These are phyloP conservation scores for Leptinotarsa tumamoca DNA, from an alignment of 2,888 invertebrate genomes.

Conservation along the genomic window DNA sequence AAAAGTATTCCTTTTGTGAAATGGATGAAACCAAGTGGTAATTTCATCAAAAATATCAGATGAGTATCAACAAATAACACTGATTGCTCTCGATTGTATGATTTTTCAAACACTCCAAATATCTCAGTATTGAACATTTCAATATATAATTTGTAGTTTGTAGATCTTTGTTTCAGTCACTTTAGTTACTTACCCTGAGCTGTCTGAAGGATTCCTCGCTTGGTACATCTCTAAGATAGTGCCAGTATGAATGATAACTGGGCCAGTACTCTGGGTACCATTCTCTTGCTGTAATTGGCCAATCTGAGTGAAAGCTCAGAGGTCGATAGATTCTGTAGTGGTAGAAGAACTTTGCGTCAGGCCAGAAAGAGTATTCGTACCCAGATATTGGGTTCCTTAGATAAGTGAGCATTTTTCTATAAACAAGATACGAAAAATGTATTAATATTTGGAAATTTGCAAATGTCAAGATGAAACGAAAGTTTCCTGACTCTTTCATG, in stretches of 20 bases:
- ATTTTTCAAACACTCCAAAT: background rate
- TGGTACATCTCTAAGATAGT: slow-evolving; percentile 52
- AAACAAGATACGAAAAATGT: background rate
- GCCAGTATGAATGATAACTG: slow-evolving; percentile 51
- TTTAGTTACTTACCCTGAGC: slow-evolving; percentile 50
- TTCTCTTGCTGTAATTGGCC: slow-evolving; percentile 53
- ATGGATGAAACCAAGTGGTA: no score
- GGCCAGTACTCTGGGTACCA: slow-evolving; percentile 56
- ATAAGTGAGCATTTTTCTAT: slow-evolving; percentile 53
- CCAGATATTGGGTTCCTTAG: slow-evolving; percentile 53
- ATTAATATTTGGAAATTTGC: background rate
- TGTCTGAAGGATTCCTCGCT: slow-evolving; percentile 52
- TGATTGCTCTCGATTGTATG: no score
- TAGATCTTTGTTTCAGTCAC: background rate
- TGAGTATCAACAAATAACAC: no score
- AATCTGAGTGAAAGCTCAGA: slow-evolving; percentile 51
- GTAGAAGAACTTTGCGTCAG: slow-evolving; percentile 55
- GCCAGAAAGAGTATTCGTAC: slow-evolving; percentile 55
- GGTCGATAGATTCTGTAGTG: slow-evolving; percentile 57
- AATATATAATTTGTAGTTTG: no score
- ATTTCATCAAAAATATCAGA: no score
- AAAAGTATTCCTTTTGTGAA: no score
- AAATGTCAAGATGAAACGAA: background rate
- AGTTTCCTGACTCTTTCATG: background rate
- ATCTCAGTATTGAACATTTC: background rate